Conservation (phyloP, 2,888 invertebrate species). For the Dryocosmus kuriphilus region DNA sequence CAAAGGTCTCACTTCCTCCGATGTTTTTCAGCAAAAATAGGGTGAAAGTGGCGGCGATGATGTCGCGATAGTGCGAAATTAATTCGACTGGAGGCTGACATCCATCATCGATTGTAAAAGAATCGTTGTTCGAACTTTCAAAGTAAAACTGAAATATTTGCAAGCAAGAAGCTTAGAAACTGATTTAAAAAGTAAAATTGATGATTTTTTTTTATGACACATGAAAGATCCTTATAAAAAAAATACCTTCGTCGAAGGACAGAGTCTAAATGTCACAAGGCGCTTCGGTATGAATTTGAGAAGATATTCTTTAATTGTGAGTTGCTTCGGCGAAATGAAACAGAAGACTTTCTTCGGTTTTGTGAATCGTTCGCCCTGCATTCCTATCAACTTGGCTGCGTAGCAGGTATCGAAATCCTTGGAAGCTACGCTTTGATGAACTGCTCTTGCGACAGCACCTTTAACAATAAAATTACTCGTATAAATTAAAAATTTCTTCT, state of each 20-base stretch:
- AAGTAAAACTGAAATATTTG: constrained; percentile 82
- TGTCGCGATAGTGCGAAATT: constrained; percentile 90
- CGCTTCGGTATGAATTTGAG: constrained; percentile 95
- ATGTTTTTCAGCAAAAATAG: constrained; percentile 95
- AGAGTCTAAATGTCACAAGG: constrained; percentile 93
- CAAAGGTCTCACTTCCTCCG: constrained; percentile 96
- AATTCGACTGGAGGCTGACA: constrained; percentile 92
- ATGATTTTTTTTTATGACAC: neutral
- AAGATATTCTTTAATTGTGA: constrained; percentile 95
- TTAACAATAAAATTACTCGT: constrained; percentile 23
- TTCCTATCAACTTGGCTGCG: constrained; percentile 86
- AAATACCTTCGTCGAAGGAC: constrained; percentile 94
- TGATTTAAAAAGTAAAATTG: constrained; percentile 27
- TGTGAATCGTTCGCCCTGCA: constrained; percentile 81
- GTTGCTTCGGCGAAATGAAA: constrained; percentile 94
- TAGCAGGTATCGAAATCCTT: constrained; percentile 92
- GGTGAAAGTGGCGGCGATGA: constrained; percentile 95
- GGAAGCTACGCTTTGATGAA: constrained; percentile 91
- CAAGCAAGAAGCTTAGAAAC: neutral
- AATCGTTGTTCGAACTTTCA: constrained; percentile 79
- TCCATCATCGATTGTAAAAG: constrained; percentile 93
- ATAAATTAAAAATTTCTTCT: neutral
- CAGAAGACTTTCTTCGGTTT: constrained; percentile 93
- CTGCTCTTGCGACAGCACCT: constrained; percentile 89
- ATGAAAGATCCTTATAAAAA: neutral